Evolutionary conservation across 2,113 vertebrate species (phyloP).

Genomic region (Nycticebus coucang): DNA sequence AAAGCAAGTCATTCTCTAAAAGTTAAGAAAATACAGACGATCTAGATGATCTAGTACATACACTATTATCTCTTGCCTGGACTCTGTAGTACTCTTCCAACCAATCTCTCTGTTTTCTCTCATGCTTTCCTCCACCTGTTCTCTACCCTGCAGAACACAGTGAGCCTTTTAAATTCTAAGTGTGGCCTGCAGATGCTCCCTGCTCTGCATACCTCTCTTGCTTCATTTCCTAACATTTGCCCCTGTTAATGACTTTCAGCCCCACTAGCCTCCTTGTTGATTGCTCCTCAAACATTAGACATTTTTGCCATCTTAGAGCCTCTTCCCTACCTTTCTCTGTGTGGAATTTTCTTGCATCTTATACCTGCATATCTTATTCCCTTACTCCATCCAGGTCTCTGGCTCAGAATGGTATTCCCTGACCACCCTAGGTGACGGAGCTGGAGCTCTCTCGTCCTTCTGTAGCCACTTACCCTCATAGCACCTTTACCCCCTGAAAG

Average conservation of each 20-base stretch:
- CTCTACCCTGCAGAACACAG: background rate
- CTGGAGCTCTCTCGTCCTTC: background rate
- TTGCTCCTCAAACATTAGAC: conserved; percentile 16
- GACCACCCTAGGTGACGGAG: background rate
- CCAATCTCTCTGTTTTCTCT: conserved; percentile 6
- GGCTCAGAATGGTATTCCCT: background rate
- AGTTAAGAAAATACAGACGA: conserved; percentile 24
- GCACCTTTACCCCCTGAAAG: background rate
- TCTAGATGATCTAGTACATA: background rate
- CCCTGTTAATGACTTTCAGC: background rate
- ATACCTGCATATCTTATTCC: background rate
- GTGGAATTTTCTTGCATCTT: background rate
- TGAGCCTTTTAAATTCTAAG: background rate
- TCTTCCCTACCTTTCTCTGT: background rate
- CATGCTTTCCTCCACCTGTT: background rate
- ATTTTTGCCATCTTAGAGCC: background rate
- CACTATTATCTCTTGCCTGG: background rate
- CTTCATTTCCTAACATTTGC: conserved; percentile 19
- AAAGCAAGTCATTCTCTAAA: conserved; percentile 4
- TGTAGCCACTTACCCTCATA: background rate
- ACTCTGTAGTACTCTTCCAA: background rate
- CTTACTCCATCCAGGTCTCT: background rate
- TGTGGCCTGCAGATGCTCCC: background rate
- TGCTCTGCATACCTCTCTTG: background rate
- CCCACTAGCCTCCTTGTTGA: background rate